Evolutionary conservation across 2,888 invertebrate species (phyloP).

Genomic region (Polydesmus complanatus): DNA sequence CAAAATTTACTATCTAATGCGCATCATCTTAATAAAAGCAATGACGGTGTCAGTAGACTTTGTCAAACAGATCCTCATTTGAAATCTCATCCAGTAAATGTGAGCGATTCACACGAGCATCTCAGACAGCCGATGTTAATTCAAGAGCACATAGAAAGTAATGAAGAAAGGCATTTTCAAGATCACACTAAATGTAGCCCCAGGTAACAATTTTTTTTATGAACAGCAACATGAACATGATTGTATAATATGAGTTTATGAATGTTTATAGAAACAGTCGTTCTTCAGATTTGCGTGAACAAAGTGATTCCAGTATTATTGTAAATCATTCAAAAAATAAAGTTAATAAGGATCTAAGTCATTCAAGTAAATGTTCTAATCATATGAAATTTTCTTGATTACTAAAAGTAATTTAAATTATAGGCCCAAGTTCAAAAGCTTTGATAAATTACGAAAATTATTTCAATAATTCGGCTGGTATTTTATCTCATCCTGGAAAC

Average conservation of each 20-base stretch:
- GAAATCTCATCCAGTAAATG: not conserved
- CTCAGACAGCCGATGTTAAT: not conserved
- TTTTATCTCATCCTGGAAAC: not conserved
- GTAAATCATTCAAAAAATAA: not conserved
- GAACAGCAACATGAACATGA: too few relatives aligned
- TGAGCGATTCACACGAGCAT: not conserved
- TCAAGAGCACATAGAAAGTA: not conserved
- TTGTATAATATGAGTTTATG: too few relatives aligned
- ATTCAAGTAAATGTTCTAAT: not conserved
- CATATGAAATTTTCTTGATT: not conserved
- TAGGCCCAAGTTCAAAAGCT: not conserved
- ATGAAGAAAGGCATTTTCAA: not conserved
- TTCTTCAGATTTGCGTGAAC: not conserved
- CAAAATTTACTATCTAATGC: slow-evolving; percentile 53
- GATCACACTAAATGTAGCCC: not conserved
- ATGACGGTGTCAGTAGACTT: slow-evolving; percentile 6
- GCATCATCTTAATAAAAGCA: slow-evolving; percentile 43
- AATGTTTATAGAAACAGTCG: not conserved
- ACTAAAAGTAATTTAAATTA: not conserved
- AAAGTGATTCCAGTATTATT: not conserved
- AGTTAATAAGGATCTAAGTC: not conserved
- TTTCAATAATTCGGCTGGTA: not conserved
- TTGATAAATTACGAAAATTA: not conserved
- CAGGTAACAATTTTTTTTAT: too few relatives aligned
- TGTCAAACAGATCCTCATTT: not conserved